phyloP scores from a whole-genome alignment of 37 sponge, comb jelly and placozoan genomes.

The Cladorhizidae sp. region DNA sequence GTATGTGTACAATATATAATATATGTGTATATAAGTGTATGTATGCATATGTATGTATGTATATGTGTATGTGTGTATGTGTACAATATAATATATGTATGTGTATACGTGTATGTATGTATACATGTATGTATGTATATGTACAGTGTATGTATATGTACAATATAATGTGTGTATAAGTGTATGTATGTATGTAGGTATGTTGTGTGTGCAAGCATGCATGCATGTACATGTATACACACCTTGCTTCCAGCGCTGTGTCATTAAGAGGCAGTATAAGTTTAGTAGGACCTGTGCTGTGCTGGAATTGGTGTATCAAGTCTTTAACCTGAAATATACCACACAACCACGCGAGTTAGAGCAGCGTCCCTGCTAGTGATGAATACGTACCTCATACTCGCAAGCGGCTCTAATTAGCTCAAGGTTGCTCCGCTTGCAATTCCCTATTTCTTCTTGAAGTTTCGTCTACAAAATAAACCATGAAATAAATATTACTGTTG shows the following conservation, averaged over 20 bases:
- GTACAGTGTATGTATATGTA: too few relatives aligned
- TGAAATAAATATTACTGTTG: too few relatives aligned
- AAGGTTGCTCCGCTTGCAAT: conserved; percentile 31
- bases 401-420: conserved; percentile 42
- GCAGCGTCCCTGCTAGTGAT: not conserved
- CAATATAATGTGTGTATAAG: too few relatives aligned
- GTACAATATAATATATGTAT: not conserved
- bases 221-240: not conserved
- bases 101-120: too few relatives aligned
- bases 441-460: conserved; percentile 30
- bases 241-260: conserved; percentile 65
- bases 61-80: too few relatives aligned
- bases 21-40: too few relatives aligned
- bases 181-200: too few relatives aligned
- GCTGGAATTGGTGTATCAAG: conserved; percentile 37
- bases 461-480: conserved; percentile 16
- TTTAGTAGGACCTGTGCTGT: conserved; percentile 57
- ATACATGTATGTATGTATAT: too few relatives aligned
- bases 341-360: not conserved
- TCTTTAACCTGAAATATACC: conserved; percentile 48
- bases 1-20: too few relatives aligned
- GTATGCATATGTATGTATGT: too few relatives aligned
- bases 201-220: too few relatives aligned
- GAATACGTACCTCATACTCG: conserved; percentile 11
- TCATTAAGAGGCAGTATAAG: conserved; percentile 69